Evolutionary conservation across 1,140 invertebrate species (phyloP).

Genomic region (Sminthurides bifidus): DNA sequence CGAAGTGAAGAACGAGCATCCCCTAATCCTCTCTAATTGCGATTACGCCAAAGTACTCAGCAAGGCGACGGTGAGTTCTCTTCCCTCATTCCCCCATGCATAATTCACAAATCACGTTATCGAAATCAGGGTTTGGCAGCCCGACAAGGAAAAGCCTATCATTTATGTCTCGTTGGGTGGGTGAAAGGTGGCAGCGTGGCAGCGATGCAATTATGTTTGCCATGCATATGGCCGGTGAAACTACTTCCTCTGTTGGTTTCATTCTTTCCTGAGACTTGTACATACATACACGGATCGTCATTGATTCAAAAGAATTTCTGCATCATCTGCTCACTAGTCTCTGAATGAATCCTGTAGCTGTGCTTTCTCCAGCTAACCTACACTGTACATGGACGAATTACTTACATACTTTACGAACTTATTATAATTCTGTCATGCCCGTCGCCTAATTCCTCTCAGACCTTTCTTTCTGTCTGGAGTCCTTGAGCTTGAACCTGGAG

Average conservation of each 20-base stretch:
- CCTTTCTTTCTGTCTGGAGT: not conserved
- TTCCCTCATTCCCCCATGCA: too few relatives aligned
- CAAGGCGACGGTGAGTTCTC: conserved; percentile 7
- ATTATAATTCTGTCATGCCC: not conserved
- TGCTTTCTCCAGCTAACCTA: not conserved
- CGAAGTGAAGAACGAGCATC: conserved; percentile 30
- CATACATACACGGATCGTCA: too few relatives aligned
- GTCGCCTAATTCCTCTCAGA: not conserved
- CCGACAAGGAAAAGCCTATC: too few relatives aligned
- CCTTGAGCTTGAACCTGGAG: not conserved
- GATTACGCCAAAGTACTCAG: conserved; percentile 14
- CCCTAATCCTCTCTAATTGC: conserved; percentile 12
- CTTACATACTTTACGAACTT: too few relatives aligned
- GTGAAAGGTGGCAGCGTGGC: not conserved
- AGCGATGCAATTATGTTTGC: too few relatives aligned
- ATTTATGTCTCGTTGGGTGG: not conserved
- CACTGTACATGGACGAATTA: too few relatives aligned
- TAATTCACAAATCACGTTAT: too few relatives aligned
- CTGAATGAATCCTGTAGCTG: not conserved
- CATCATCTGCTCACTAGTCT: not conserved
- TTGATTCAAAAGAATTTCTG: too few relatives aligned
- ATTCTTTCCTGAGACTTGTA: too few relatives aligned
- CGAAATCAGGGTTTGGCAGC: too few relatives aligned
- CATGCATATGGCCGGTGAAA: too few relatives aligned
- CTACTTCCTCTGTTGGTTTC: too few relatives aligned